A percentile compares a stretch with the other conserved stretches of the same genome.
phyloP scores from a whole-genome alignment of 2,113 vertebrate genomes.

The Phaetusa simplex region DNA sequence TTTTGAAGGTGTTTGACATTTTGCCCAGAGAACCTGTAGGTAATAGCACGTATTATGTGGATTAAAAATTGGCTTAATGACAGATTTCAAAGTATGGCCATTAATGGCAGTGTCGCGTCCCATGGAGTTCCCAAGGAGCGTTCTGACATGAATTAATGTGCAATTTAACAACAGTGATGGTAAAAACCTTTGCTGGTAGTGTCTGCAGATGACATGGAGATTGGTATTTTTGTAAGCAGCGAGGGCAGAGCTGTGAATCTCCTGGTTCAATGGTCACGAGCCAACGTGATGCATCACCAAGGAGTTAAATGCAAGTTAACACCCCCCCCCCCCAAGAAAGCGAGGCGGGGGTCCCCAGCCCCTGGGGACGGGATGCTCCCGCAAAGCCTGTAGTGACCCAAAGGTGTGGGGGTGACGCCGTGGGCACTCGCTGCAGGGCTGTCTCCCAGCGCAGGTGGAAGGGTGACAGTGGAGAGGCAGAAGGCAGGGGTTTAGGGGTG shows the following conservation, averaged over 20 bases:
- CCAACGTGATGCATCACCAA: fast-evolving
- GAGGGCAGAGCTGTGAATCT: not conserved
- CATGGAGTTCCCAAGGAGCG: not conserved
- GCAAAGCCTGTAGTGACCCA: not conserved
- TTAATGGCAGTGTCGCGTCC: not conserved
- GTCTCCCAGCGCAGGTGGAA: not conserved
- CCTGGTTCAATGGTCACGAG: not conserved
- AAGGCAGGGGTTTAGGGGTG: fast-evolving
- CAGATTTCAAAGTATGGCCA: slow-evolving; percentile 3
- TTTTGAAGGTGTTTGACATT: slow-evolving; percentile 9
- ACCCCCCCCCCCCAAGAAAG: not conserved
- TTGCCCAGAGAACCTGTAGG: not conserved
- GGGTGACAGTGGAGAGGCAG: not conserved
- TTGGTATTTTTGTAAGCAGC: not conserved
- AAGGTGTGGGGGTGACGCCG: not conserved
- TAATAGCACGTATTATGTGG: slow-evolving; percentile 9
- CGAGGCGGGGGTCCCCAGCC: not conserved
- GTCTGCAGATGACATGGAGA: not conserved
- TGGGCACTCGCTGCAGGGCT: not conserved
- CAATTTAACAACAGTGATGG: not conserved
- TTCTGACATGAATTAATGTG: not conserved
- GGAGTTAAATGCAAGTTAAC: not conserved
- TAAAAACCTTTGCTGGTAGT: not conserved
- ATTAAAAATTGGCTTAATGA: slow-evolving; percentile 43
- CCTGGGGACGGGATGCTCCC: fast-evolving